Evolutionary conservation across 2,113 vertebrate species (phyloP).

Genomic region (Suncus etruscus): DNA sequence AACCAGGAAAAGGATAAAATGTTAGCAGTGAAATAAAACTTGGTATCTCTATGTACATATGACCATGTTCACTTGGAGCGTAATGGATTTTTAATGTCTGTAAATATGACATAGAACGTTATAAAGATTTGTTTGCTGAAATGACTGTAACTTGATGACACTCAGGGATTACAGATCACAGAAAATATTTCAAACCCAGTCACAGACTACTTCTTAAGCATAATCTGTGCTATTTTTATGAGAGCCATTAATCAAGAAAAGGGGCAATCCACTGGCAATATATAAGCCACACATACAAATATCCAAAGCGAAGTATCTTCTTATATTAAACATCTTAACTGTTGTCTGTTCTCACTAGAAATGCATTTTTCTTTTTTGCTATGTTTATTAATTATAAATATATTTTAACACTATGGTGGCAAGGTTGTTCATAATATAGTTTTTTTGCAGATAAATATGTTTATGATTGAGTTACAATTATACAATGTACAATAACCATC

Average conservation of each 20-base stretch:
- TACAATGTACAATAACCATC: no score
- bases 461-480: no score
- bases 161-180: background rate
- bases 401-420: no score
- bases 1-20: background rate
- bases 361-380: no score
- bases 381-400: no score
- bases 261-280: background rate
- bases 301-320: background rate
- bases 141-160: background rate
- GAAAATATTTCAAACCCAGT: conserved; percentile 1
- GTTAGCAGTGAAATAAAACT: background rate
- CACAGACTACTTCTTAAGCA: background rate
- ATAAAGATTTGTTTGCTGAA: conserved; percentile 30
- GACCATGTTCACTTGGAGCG: conserved; percentile 40
- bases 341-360: background rate
- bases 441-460: no score
- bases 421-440: no score
- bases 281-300: background rate
- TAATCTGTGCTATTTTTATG: background rate
- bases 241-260: conserved; percentile 22
- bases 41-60: conserved; percentile 38
- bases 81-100: conserved; percentile 47
- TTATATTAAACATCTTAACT: background rate
- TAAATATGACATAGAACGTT: background rate